phyloP scores from a whole-genome alignment of 2,888 invertebrate species.

The Hypsopygia costalis region DNA sequence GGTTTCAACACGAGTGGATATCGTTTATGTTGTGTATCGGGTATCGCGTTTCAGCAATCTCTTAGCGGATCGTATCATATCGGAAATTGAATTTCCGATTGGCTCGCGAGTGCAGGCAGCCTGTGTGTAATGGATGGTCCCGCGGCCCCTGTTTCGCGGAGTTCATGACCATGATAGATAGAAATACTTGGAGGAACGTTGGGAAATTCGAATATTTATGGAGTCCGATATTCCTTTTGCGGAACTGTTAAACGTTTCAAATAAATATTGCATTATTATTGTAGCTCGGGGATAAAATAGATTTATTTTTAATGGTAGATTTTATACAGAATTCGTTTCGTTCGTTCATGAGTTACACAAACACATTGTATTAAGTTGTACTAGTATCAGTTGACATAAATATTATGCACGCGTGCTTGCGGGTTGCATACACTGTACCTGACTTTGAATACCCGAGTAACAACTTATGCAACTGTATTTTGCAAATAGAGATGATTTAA shows the following conservation, averaged over 20 bases:
- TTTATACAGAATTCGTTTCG: too few relatives aligned
- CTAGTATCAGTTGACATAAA: too few relatives aligned
- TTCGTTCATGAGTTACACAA: too few relatives aligned
- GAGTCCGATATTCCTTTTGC: not conserved
- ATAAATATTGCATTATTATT: not conserved
- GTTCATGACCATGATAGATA: slow-evolving; percentile 51
- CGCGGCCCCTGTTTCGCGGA: slow-evolving; percentile 42
- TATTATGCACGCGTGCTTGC: too few relatives aligned
- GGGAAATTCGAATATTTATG: slow-evolving; percentile 31
- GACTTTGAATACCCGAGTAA: too few relatives aligned
- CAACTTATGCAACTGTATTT: too few relatives aligned
- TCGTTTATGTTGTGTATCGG: slow-evolving; percentile 34
- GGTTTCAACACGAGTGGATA: slow-evolving; percentile 25
- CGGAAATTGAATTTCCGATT: slow-evolving; percentile 76
- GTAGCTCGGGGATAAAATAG: too few relatives aligned
- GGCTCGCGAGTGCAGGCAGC: slow-evolving; percentile 51
- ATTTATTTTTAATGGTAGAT: too few relatives aligned
- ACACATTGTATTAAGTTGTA: too few relatives aligned
- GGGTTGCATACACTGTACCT: too few relatives aligned
- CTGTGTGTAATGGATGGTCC: slow-evolving; percentile 42
- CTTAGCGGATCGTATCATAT: slow-evolving; percentile 68
- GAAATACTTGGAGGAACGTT: slow-evolving; percentile 36
- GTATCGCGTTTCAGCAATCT: slow-evolving; percentile 61
- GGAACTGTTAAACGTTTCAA: not conserved
- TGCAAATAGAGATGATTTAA: too few relatives aligned